Base-by-base conservation (phyloP, 2,797 vertebrate genomes). In the Silurus lanzhouensis region DNA sequence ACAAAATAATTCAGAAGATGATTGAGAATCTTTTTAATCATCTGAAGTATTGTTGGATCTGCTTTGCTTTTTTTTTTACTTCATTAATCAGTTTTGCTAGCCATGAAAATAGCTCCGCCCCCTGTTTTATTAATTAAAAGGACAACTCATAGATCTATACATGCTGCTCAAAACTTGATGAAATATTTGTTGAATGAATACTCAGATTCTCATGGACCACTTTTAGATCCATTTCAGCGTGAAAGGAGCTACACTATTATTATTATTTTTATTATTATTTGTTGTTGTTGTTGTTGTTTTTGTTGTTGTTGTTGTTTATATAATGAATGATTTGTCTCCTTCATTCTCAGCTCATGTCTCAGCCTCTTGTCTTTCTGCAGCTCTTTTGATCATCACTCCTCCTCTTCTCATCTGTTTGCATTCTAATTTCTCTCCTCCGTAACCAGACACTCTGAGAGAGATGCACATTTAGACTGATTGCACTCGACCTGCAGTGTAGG, bases 341-440 rank as follows among this genome's bases (percentile, higher is more conserved):
- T 38, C 77, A 58, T 60, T 77, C 57, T 17, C 31, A 12, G 8
- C 8, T 77, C 75, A 58, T 60, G 17, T 61, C 17, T 79, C 38
- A 46, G n/a, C 27, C 31, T 74, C 57, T 67, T 44, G 19, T 63
- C 48, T 63, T 64, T 60, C 22, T 85, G 27, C 74, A 46, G 27
- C 38, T 75, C 44, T 61, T 70, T 64, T 57, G 22, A 64, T 77
- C 8, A 1, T 57, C 38, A 71, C 20, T 48, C 61, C 81, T 82
- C 78, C 67, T 15, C 15, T 17, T 75, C 46, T 20, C 76, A 31
- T 70, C 66, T 63, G 63, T 71, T 31, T 70, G 74, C 55, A 71
- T 31, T 84, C 31, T 84, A 60, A 71, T 88, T 83, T 77, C 61
- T 63, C 27, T 66, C 52, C 55, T 83, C 55, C 25, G 63, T 25